Evolutionary conservation across 2,888 invertebrate species (phyloP).

Genomic region (Heteropelma amictum): DNA sequence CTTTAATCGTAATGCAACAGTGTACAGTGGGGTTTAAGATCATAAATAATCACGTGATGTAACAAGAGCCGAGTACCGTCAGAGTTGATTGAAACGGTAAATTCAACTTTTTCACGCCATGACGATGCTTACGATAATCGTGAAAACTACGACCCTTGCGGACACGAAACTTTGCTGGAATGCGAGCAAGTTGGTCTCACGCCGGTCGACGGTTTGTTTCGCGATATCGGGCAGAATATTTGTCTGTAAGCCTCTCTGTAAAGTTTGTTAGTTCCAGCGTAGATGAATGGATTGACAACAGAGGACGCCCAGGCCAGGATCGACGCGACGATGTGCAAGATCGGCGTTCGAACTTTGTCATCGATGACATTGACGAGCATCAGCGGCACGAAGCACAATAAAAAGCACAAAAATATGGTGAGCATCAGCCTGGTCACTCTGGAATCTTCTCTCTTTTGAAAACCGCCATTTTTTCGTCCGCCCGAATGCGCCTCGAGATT

Average conservation of each 20-base stretch:
- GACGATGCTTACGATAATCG: neutral
- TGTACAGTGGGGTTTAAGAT: too few species aligned
- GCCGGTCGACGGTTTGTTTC: slow-evolving; percentile 57
- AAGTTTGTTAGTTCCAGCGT: slow-evolving; percentile 92
- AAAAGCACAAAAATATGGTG: slow-evolving; percentile 91
- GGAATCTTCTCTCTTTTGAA: slow-evolving; percentile 85
- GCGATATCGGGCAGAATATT: slow-evolving; percentile 69
- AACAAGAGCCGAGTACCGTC: too few species aligned
- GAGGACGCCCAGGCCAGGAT: slow-evolving; percentile 94
- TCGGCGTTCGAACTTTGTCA: slow-evolving; percentile 86
- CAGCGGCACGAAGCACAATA: slow-evolving; percentile 91
- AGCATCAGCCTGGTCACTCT: slow-evolving; percentile 92
- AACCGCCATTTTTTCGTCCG: slow-evolving; percentile 77
- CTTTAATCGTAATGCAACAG: too few species aligned
- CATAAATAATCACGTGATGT: too few species aligned
- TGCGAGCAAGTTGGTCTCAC: slow-evolving; percentile 69
- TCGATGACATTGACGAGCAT: slow-evolving; percentile 94
- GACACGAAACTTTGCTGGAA: slow-evolving; percentile 73
- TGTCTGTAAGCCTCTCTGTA: slow-evolving; percentile 81
- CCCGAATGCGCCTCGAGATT: slow-evolving; percentile 86
- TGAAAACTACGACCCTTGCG: slow-evolving; percentile 63
- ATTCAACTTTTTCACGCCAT: neutral
- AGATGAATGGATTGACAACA: slow-evolving; percentile 93
- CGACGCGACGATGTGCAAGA: slow-evolving; percentile 90
- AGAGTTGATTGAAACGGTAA: too few species aligned